These are phyloP conservation scores for Spilogale gracilis DNA, from an alignment of 2,113 vertebrate species.

Conservation along the genomic window DNA sequence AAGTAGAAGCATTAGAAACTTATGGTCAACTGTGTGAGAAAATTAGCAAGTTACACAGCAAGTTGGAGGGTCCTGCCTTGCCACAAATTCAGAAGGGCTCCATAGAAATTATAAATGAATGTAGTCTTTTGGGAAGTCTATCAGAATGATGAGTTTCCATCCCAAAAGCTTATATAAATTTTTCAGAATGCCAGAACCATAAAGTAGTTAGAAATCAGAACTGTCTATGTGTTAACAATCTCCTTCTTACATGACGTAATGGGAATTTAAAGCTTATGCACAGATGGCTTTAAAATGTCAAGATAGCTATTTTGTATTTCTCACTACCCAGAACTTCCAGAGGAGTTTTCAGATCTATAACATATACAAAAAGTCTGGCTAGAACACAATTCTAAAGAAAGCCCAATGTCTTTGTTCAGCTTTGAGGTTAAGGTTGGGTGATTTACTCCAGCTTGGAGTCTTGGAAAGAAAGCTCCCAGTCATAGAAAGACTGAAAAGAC, in stretches of 20 bases:
- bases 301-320: not conserved
- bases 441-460: not conserved
- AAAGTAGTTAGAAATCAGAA: conserved; percentile 78
- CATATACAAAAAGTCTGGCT: not conserved
- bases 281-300: conserved; percentile 64
- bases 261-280: conserved; percentile 17
- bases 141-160: conserved; percentile 80
- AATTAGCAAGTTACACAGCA: conserved; percentile 81
- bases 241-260: not conserved
- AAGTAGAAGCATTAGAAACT: conserved; percentile 72
- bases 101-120: conserved; percentile 82
- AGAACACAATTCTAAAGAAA: conserved; percentile 29
- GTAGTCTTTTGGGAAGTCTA: conserved; percentile 80
- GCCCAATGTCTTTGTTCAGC: not conserved
- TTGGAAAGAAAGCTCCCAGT: not conserved
- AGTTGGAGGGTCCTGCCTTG: conserved; percentile 81
- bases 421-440: not conserved
- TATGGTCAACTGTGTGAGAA: conserved; percentile 84
- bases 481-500: not conserved
- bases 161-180: conserved; percentile 78
- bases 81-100: conserved; percentile 76
- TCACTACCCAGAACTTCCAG: conserved; percentile 28
- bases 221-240: conserved; percentile 81
- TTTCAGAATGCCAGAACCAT: conserved; percentile 83
- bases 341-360: not conserved